phyloP scores from a whole-genome alignment of 2,888 invertebrate genomes.

The Eupithecia vulgata region DNA sequence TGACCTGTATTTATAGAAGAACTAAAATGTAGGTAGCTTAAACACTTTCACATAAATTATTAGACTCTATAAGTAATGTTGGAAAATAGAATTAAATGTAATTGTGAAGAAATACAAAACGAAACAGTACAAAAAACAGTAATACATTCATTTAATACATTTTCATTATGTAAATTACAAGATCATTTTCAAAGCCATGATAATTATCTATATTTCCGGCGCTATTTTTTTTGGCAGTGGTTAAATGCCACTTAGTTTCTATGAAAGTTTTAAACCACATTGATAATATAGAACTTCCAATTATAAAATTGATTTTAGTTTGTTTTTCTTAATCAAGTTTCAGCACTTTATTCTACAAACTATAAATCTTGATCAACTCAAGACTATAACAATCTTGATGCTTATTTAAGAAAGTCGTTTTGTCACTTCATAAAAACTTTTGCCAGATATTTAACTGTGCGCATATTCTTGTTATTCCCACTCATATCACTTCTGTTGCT shows the following conservation, averaged over 20 bases:
- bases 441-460: neutral
- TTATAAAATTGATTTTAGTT: neutral
- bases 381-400: neutral
- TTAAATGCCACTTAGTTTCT: constrained; percentile 10
- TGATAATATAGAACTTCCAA: neutral
- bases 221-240: constrained; percentile 25
- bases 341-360: neutral
- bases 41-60: neutral
- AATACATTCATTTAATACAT: neutral
- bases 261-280: neutral
- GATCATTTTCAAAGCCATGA: neutral
- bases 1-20: neutral
- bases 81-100: neutral
- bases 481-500: constrained; percentile 16
- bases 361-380: neutral
- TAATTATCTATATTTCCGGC: neutral
- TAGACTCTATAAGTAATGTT: neutral
- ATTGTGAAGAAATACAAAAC: neutral
- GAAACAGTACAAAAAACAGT: neutral
- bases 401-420: neutral
- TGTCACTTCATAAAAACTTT: neutral
- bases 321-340: neutral
- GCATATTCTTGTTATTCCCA: neutral
- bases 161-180: neutral
- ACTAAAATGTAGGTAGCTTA: neutral